Evolutionary conservation across 2,888 invertebrate species (phyloP).

Genomic region (Zaprionus bogoriensis): DNA sequence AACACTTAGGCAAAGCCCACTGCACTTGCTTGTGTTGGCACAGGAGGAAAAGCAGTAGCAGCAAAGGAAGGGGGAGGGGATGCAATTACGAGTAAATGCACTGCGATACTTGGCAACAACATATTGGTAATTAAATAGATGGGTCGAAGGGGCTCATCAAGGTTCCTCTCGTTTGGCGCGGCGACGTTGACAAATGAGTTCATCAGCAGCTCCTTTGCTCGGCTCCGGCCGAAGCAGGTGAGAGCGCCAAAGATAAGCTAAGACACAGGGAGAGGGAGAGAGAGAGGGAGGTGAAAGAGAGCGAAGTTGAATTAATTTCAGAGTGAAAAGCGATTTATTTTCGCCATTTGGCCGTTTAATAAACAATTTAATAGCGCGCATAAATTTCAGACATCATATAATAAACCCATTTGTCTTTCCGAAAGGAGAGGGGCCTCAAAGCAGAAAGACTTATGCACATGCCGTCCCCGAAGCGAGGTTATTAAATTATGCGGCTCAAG

Average conservation of each 20-base stretch:
- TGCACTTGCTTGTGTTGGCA: conserved; percentile 28
- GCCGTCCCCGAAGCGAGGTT: conserved; percentile 37
- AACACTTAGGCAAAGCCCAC: conserved; percentile 22
- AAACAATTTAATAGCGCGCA: conserved; percentile 75
- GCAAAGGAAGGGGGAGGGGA: conserved; percentile 20
- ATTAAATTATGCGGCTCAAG: conserved; percentile 72
- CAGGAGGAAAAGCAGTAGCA: background rate
- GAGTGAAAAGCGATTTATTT: conserved; percentile 76
- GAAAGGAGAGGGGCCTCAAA: background rate
- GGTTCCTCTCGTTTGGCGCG: conserved; percentile 16
- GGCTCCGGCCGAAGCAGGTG: conserved; percentile 6
- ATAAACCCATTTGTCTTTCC: conserved; percentile 73
- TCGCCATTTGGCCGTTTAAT: conserved; percentile 77
- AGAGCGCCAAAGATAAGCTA: background rate
- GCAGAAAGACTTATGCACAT: conserved; percentile 49
- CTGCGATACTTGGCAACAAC: conserved; percentile 50
- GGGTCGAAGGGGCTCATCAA: conserved; percentile 45
- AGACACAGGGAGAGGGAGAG: background rate
- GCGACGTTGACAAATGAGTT: conserved; percentile 75
- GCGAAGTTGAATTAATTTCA: conserved; percentile 50
- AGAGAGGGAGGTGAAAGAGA: background rate
- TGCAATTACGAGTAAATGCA: conserved; percentile 62
- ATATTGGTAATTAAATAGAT: conserved; percentile 74
- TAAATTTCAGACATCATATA: conserved; percentile 73
- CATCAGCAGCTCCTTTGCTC: conserved; percentile 63